Base-by-base conservation (phyloP, 92 coral and sea anemone species). In the Parazoanthus swiftii region DNA sequence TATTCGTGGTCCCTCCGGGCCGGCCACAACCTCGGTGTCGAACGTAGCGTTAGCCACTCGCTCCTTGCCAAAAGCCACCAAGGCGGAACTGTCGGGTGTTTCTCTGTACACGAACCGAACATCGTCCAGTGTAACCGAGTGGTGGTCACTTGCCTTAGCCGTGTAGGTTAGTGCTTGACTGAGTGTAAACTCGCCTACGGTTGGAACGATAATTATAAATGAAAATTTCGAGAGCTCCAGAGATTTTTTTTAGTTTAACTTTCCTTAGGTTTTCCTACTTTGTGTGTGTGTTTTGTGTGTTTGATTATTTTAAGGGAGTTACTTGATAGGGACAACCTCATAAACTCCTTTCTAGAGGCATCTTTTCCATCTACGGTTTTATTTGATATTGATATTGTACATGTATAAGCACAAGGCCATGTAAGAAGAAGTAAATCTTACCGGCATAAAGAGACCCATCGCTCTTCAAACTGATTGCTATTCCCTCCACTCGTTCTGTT, bases 41-140 rank as follows among this genome's bases (percentile, higher is more conserved):
- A 92, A 90, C 18, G 50, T 48, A 42, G 92, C 77, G 18, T 88
- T 75, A 18, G 90, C 86, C 38, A 86, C 79, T 3, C 78, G 68
- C 58, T 92, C 92, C 33, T 86, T 56, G 25, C 89, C 94, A 38
- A 88, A 92, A 25, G 94, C 94, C 6, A 92, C 92, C 33, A 89
- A 75, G 58, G 70, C 88, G 29, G 88, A 44, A 11, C 83, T 33
- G n/a, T 42, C 89, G 21, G 92, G 91, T 56, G 51, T 77, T 46
- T 83, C 89, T 50, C 89, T 70, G 85, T 85, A 92, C 51, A 90
- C 82, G 25, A 92, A 92, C 74, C 90, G 88, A 8, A 82, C 89
- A 73, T 92, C 84, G 33, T 63, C 77, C 21, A 92, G 80, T 11
- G 87, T 84, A 13, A 84, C 87, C 13, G 87, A 84, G 10, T 84